A percentile compares a stretch with the other conserved stretches of the same genome.
Evolutionary conservation across 1,140 invertebrate species (phyloP).

Genomic region (Chlorops oryzae): DNA sequence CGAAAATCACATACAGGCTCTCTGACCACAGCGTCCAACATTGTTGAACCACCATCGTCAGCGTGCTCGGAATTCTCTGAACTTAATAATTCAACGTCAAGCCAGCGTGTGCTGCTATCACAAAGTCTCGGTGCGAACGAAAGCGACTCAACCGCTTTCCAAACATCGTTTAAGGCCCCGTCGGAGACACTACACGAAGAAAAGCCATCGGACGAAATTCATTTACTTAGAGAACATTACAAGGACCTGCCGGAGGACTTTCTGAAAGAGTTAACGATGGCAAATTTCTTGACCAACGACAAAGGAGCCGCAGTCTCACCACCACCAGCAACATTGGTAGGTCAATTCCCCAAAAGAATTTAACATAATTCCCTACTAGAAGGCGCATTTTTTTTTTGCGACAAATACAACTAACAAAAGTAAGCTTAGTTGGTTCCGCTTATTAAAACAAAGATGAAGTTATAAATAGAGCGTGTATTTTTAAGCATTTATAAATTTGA

Average conservation of each 20-base stretch:
- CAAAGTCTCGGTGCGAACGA: slow-evolving; percentile 2
- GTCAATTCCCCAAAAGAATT: slow-evolving; percentile 6
- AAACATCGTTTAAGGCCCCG: not conserved
- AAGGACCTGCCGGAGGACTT: slow-evolving; percentile 40
- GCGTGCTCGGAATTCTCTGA: slow-evolving; percentile 43
- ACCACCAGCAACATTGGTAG: slow-evolving; percentile 23
- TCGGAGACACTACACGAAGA: slow-evolving; percentile 3
- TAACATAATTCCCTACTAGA: not conserved
- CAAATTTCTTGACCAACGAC: slow-evolving; percentile 14
- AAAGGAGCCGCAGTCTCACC: slow-evolving; percentile 13
- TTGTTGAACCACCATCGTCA: slow-evolving; percentile 42
- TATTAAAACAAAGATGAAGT: too few relatives aligned
- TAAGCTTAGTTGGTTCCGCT: too few relatives aligned
- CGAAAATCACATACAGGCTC: slow-evolving; percentile 28
- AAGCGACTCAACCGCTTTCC: not conserved
- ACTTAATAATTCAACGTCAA: slow-evolving; percentile 12
- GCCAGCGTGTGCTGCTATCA: too few relatives aligned
- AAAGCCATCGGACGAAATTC: too few relatives aligned
- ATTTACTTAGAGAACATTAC: too few relatives aligned
- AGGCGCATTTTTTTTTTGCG: too few relatives aligned
- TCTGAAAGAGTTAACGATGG: slow-evolving; percentile 36
- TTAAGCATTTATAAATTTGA: too few relatives aligned
- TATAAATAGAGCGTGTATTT: too few relatives aligned
- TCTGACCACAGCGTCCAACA: slow-evolving; percentile 36
- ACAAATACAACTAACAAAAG: too few relatives aligned